Evolutionary conservation across 2,888 invertebrate species (phyloP), one percentile per base, ranked within the genome.

Genomic region (Catocala nupta): DNA sequence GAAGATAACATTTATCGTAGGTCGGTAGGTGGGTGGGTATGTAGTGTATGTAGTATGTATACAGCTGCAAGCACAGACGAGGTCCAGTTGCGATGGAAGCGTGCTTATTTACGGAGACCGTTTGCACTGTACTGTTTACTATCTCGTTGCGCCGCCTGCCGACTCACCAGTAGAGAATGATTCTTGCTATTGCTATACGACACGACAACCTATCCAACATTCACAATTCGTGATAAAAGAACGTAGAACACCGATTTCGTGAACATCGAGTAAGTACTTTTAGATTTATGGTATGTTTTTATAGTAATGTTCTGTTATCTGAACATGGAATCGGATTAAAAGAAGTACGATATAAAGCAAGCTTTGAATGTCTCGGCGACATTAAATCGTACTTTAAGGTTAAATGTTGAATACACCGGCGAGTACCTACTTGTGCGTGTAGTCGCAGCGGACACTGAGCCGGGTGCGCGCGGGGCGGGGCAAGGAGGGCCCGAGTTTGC

Each of bases 111-210:
- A 85, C 87, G 75, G 78, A 88, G 84, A 81, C 70, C 80, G 89
- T 89, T 87, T 87, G 86, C 85, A 80, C 79, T 80, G 84, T 73
- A 65, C 82, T 90, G 86, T 91, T 91, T 90, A 82, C 87, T 78
- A 78, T 83, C 83, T 85, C 83, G 83, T 85, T 82, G 82, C 73
- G 63, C 67, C 60, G 71, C 72, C 74, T 75, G 75, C 78, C 70
- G 75, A 77, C 77, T 80, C 70, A 66, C 73, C 73, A 70, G 71
- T 68, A 58, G 75, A 76, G 73, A 74, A 76, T 74, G 77, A 82
- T 81, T 81, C 78, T 76, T 78, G 73, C 79, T 67, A 73, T 73
- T 77, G 68, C 74, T 68, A 65, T 77, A 77, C 69, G 74, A 68
- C 65, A 69, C 64, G 68, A 75, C 68, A 68, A 47, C 9, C 33